Base-by-base conservation (phyloP, 2,888 invertebrate species). In the Drosophila anomelani region DNA sequence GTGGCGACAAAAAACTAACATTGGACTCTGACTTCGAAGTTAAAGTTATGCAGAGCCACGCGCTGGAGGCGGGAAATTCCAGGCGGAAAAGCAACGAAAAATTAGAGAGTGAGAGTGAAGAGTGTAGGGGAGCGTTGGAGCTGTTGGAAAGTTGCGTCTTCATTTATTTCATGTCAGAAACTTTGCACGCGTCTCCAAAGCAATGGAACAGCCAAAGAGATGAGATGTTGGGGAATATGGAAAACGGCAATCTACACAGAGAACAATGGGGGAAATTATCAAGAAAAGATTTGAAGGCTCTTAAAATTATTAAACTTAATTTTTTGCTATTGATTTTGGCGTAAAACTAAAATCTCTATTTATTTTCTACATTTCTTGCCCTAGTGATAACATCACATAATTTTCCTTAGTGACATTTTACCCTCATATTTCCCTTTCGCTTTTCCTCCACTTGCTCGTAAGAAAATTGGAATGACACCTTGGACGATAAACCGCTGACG, bases 91-190 rank as follows among this genome's bases (percentile, higher is more conserved):
- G n/a, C 32, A 9, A 32, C 29, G n/a, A 44, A 34, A 54, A 32
- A 23, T 58, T 29, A 29, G 6, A 29, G 29, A 29, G 29, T 36
- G 47, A 47, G 38, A 38, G 9, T 36, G 44, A 13, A 13, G 23
- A 44, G 44, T 8, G 20, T 20, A 8, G 32, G 2, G 32, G 23
- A 5, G 26, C 23, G 54, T 26, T 32, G 26, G 26, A 29, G 61
- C 56, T 36, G 51, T 8, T 36, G 36, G 49, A 43, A 56, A 57
- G 58, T 59, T 55, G 61, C 62, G 54, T 66, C 74, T 82, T 74
- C 78, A 87, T 85, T 78, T 72, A 58, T 88, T 70, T 68, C 62
- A 72, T 76, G 88, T 87, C 85, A 87, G 38, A 75, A 75, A 68
- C 56, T 75, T 75, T 60, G 53, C 75, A 41, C 72, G 73, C 54